phyloP scores from a whole-genome alignment of 2,113 vertebrate genomes.

The Xenotilapia leptura region DNA sequence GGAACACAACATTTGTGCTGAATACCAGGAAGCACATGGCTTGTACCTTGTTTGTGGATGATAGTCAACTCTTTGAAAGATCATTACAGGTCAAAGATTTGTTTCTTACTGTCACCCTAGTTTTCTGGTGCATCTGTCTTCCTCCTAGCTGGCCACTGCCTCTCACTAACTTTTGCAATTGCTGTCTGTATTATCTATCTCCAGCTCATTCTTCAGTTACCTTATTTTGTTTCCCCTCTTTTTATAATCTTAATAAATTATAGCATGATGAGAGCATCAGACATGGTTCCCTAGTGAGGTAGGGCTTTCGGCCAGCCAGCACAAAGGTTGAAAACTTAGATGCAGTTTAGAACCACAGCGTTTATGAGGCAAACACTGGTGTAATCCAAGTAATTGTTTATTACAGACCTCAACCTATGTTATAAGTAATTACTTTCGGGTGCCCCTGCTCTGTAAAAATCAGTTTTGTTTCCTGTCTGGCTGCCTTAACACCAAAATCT shows the following conservation, averaged over 20 bases:
- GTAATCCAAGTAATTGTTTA: constrained; percentile 67
- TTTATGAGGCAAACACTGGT: constrained; percentile 53
- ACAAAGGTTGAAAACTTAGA: constrained; percentile 50
- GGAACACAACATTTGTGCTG: constrained; percentile 31
- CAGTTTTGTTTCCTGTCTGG: constrained; percentile 56
- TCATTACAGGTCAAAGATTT: background rate
- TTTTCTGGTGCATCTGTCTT: background rate
- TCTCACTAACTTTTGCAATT: background rate
- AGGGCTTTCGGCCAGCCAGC: constrained; percentile 1
- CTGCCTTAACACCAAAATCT: constrained; percentile 18
- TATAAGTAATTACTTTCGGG: constrained; percentile 50
- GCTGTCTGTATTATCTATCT: background rate
- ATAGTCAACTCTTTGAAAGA: constrained; percentile 1
- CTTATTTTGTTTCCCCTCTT: background rate
- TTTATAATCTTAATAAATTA: background rate
- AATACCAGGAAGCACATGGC: constrained; percentile 7
- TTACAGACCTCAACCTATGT: constrained; percentile 39
- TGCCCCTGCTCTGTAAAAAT: constrained; percentile 57
- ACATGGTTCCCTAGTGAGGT: constrained; percentile 41
- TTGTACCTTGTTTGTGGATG: constrained; percentile 7
- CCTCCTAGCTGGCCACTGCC: background rate
- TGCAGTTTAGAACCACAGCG: constrained; percentile 41
- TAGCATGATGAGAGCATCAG: background rate
- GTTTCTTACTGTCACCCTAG: background rate
- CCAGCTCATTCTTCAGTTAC: background rate